phyloP scores from a whole-genome alignment of 1,140 invertebrate genomes.

The Bombyx mandarina region DNA sequence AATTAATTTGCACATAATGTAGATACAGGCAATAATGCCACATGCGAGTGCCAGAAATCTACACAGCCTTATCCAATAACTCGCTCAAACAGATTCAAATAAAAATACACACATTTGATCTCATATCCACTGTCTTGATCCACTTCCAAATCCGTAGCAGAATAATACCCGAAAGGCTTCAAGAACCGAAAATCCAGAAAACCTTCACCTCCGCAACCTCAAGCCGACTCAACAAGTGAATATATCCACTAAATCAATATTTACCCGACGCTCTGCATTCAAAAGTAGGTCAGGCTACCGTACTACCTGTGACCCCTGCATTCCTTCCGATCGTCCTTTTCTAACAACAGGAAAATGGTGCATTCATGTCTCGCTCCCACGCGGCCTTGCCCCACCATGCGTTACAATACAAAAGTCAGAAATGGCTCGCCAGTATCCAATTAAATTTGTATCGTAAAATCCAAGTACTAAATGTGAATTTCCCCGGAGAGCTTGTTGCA shows the following conservation, averaged over 20 bases:
- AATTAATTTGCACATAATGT: too few relatives aligned
- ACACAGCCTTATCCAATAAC: too few relatives aligned
- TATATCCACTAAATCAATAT: slow-evolving; percentile 62
- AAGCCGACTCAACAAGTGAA: slow-evolving; percentile 45
- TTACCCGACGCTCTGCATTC: slow-evolving; percentile 51
- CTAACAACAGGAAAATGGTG: slow-evolving; percentile 12
- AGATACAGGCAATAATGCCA: too few relatives aligned
- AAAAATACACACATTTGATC: too few relatives aligned
- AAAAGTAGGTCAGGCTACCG: slow-evolving; percentile 62
- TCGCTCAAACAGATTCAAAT: too few relatives aligned
- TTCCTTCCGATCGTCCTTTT: slow-evolving; percentile 33
- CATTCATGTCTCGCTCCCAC: slow-evolving; percentile 26
- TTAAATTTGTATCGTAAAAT: slow-evolving; percentile 30
- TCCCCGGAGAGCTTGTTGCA: too few relatives aligned
- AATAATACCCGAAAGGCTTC: too few relatives aligned
- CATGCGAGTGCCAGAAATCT: too few relatives aligned
- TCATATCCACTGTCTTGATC: too few relatives aligned
- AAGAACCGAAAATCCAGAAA: too few relatives aligned
- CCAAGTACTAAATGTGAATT: not conserved
- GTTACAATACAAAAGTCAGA: slow-evolving; percentile 60
- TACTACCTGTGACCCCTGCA: slow-evolving; percentile 61
- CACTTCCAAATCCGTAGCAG: too few relatives aligned
- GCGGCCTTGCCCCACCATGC: slow-evolving; percentile 49
- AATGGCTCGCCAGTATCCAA: slow-evolving; percentile 34
- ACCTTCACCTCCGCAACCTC: too few relatives aligned